Evolutionary conservation across 2,113 vertebrate species (phyloP).

Genomic region (Urocitellus parryii): DNA sequence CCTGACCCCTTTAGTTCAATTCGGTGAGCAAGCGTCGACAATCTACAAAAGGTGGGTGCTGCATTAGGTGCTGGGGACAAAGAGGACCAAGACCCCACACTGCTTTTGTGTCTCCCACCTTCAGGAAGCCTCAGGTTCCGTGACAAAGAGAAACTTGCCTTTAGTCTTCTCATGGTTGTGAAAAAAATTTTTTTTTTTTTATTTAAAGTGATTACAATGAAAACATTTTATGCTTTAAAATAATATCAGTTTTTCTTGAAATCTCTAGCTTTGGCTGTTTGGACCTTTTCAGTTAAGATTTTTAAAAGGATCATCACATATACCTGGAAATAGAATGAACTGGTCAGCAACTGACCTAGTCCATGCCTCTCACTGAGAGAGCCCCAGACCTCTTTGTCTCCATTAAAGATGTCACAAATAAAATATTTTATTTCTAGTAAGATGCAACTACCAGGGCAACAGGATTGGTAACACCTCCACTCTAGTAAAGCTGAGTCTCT

Average conservation of each 20-base stretch:
- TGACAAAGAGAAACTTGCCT: conserved; percentile 36
- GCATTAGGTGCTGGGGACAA: background rate
- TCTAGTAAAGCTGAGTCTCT: background rate
- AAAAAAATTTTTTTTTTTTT: background rate
- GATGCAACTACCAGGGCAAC: background rate
- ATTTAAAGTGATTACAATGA: conserved; percentile 37
- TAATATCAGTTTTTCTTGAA: background rate
- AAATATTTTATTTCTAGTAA: background rate
- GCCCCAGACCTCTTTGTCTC: background rate
- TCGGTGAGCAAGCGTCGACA: background rate
- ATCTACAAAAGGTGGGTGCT: background rate
- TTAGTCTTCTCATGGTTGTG: background rate
- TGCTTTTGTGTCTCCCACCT: background rate
- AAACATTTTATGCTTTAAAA: conserved; percentile 38
- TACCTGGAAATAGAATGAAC: conserved; percentile 25
- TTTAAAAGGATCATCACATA: conserved; percentile 51
- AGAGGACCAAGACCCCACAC: background rate
- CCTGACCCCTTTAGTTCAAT: background rate
- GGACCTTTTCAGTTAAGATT: background rate
- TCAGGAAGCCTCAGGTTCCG: background rate
- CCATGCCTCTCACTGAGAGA: background rate
- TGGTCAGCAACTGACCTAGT: background rate
- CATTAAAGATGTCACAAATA: background rate
- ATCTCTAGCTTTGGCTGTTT: background rate
- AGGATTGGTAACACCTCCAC: background rate